A percentile compares a stretch with the other conserved stretches of the same genome.
phyloP scores from a whole-genome alignment of 2,888 invertebrate genomes.

The Heteropelma amictum region DNA sequence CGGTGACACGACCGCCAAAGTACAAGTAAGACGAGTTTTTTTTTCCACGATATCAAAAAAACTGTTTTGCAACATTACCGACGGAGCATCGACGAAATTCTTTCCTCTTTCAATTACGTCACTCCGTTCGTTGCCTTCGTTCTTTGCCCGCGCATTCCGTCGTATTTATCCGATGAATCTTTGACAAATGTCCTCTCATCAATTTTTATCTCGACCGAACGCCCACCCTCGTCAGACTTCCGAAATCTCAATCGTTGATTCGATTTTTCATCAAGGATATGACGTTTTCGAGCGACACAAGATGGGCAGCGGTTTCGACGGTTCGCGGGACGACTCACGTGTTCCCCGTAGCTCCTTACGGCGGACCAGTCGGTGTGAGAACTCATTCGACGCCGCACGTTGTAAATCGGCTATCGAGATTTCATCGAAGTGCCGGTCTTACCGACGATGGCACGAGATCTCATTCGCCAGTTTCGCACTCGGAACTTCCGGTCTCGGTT shows the following conservation, averaged over 20 bases:
- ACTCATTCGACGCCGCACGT: conserved; percentile 97
- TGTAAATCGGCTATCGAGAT: conserved; percentile 95
- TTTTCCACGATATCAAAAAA: neutral
- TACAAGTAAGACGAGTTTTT: conserved; percentile 80
- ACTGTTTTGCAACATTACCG: no score
- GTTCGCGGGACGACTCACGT: conserved; percentile 98
- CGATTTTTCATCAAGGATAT: conserved; percentile 84
- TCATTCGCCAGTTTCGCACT: conserved; percentile 84
- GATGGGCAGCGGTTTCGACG: conserved; percentile 98
- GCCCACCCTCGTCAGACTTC: no score
- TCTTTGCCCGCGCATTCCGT: no score
- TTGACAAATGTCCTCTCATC: no score
- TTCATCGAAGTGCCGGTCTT: conserved; percentile 97
- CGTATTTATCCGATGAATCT: no score
- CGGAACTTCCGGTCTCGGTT: conserved; percentile 75
- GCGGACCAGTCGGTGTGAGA: conserved; percentile 92
- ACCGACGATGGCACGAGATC: conserved; percentile 84
- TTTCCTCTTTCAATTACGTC: no score
- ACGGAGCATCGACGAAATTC: no score
- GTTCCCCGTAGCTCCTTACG: conserved; percentile 97
- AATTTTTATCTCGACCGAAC: no score
- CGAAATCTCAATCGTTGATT: neutral
- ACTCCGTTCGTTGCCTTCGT: no score
- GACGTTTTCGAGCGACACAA: conserved; percentile 93
- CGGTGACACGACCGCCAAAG: conserved; percentile 97